Percentiles rank a stretch among this genome's conserved stretches.
Evolutionary conservation across 2,113 vertebrate genomes (phyloP).

Genomic region (Prionailurus viverrinus): DNA sequence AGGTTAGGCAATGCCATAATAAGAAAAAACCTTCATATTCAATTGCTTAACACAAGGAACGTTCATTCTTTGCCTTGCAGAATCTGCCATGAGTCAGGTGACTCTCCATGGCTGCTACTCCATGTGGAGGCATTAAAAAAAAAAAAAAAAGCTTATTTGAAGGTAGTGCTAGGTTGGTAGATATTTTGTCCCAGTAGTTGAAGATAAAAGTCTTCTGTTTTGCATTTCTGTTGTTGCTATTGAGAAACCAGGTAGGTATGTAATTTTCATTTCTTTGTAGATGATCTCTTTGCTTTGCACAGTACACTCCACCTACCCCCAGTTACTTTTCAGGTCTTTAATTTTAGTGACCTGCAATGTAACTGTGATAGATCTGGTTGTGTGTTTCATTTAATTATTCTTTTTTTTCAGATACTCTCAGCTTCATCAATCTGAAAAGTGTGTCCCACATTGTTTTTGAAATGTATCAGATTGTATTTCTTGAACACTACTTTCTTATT

Average conservation of each 20-base stretch:
- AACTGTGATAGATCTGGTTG: not conserved
- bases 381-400: not conserved
- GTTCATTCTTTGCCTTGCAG: not conserved
- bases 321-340: not conserved
- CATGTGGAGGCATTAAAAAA: not conserved
- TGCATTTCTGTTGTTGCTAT: not conserved
- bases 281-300: not conserved
- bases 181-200: not conserved
- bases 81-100: not conserved
- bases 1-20: not conserved
- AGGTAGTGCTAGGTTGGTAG: not conserved
- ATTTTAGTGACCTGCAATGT: constrained; percentile 6
- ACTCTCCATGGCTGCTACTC: not conserved
- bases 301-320: no score
- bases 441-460: not conserved
- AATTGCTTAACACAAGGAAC: not conserved
- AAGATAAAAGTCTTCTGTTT: not conserved
- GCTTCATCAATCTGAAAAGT: not conserved
- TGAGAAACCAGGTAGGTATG: not conserved
- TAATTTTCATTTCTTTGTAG: not conserved
- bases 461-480: constrained; percentile 3
- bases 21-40: not conserved
- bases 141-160: not conserved
- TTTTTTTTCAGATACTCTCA: not conserved
- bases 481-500: not conserved